Conservation (phyloP, 2,797 vertebrate species). For the Hipposideros larvatus region DNA sequence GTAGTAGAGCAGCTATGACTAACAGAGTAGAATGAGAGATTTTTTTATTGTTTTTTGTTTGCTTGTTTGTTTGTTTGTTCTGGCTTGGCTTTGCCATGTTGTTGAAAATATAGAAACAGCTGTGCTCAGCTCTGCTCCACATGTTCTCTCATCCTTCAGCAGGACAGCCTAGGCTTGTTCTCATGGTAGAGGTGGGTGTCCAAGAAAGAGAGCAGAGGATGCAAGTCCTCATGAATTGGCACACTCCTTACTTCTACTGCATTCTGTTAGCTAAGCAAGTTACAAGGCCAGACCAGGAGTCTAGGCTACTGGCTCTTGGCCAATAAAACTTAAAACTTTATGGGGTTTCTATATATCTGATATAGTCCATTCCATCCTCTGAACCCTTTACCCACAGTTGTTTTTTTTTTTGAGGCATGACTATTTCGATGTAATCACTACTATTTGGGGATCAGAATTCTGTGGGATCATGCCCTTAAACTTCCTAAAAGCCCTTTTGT, state of each 20-base stretch:
- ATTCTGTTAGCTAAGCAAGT: background rate
- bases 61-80: background rate
- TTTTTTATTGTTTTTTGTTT: background rate
- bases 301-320: background rate
- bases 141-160: background rate
- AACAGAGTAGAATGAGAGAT: background rate
- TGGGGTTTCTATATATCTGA: background rate
- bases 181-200: background rate
- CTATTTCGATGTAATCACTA: background rate
- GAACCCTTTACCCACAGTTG: background rate
- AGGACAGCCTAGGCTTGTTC: background rate
- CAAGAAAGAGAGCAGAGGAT: background rate
- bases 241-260: background rate
- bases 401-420: background rate
- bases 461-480: slow-evolving; percentile 14
- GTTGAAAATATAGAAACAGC: background rate
- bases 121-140: background rate
- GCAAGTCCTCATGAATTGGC: background rate
- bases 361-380: background rate
- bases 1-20: background rate
- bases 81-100: slow-evolving; percentile 22
- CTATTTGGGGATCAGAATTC: background rate
- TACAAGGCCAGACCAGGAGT: background rate
- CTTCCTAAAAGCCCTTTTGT: slow-evolving; percentile 27
- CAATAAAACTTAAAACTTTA: background rate